These are phyloP conservation scores for Syritta pipiens DNA, from an alignment of 2,888 invertebrate species.

Conservation along the genomic window DNA sequence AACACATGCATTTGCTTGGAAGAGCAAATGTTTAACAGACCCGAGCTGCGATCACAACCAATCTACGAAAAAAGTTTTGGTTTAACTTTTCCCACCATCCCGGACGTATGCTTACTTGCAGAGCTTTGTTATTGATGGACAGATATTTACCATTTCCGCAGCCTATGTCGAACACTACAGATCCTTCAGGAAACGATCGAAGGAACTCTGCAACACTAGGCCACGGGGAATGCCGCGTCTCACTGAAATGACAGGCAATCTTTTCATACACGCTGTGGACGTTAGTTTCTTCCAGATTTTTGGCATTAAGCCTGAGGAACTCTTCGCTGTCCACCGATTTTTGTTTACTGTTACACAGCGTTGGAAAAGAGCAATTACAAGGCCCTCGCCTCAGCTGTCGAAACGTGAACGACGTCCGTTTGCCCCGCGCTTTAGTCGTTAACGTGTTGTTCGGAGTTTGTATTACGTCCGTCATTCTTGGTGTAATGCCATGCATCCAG, in stretches of 20 bases:
- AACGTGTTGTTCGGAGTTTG: conserved; percentile 80
- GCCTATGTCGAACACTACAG: conserved; percentile 93
- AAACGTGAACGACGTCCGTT: conserved; percentile 92
- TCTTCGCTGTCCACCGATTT: conserved; percentile 45
- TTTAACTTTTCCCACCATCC: no score
- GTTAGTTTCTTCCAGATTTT: conserved; percentile 85
- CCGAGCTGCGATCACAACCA: conserved; percentile 89
- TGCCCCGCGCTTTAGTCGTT: conserved; percentile 81
- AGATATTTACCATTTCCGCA: conserved; percentile 99
- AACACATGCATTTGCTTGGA: conserved; percentile 84
- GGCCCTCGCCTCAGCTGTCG: conserved; percentile 82
- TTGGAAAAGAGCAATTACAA: conserved; percentile 84
- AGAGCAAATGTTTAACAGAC: conserved; percentile 84
- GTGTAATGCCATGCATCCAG: conserved; percentile 94
- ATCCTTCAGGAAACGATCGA: conserved; percentile 83
- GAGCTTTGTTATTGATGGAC: conserved; percentile 5
- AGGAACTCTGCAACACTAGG: conserved; percentile 92
- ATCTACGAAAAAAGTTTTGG: no score
- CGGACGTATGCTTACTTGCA: conserved; percentile 32
- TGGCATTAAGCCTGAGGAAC: conserved; percentile 80
- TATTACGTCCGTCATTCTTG: conserved; percentile 88
- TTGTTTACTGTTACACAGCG: conserved; percentile 84
- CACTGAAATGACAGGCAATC: conserved; percentile 96
- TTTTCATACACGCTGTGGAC: conserved; percentile 95
- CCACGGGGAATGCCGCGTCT: conserved; percentile 97